A percentile compares a stretch with the other conserved stretches of the same genome.
Evolutionary conservation across 2,113 vertebrate genomes (phyloP).

Genomic region (Sardina pilchardus): DNA sequence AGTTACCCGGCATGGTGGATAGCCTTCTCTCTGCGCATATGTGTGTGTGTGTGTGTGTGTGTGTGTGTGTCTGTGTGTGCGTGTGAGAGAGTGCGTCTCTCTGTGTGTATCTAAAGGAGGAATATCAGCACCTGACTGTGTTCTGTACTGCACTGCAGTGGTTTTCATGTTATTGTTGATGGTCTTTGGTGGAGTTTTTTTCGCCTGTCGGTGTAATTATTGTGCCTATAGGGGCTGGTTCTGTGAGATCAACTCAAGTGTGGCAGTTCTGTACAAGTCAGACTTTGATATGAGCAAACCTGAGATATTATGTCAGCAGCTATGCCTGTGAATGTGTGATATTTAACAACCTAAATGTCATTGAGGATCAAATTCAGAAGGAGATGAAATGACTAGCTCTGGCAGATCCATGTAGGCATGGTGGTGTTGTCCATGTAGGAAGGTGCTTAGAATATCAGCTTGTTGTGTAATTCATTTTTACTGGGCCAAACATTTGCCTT

Average conservation of each 20-base stretch:
- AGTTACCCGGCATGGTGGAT: conserved; percentile 74
- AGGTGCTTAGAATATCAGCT: conserved; percentile 26
- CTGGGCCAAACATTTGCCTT: conserved; percentile 5
- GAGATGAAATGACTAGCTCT: conserved; percentile 24
- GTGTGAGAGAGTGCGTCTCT: conserved; percentile 48
- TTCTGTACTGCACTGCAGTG: conserved; percentile 81
- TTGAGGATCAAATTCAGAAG: conserved; percentile 21
- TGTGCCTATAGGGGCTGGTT: conserved; percentile 39
- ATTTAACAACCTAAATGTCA: conserved; percentile 33
- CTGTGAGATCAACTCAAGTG: not conserved
- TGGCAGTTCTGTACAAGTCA: not conserved
- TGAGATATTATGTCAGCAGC: not conserved
- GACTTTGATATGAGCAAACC: conserved; percentile 11
- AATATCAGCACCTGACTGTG: conserved; percentile 75
- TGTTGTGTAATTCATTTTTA: conserved; percentile 36
- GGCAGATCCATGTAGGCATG: conserved; percentile 28
- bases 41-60: not conserved
- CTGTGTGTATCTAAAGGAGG: conserved; percentile 56
- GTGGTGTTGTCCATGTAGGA: conserved; percentile 25
- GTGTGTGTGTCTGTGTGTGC: not conserved
- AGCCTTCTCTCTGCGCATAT: conserved; percentile 60
- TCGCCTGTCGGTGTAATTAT: conserved; percentile 19
- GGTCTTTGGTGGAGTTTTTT: conserved; percentile 60
- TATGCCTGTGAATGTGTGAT: conserved; percentile 20
- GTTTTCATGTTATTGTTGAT: conserved; percentile 67